A percentile compares a stretch with the other conserved stretches of the same genome.
These are phyloP conservation scores for Halyomorpha halys DNA, from an alignment of 1,140 invertebrate species.

Conservation along the genomic window DNA sequence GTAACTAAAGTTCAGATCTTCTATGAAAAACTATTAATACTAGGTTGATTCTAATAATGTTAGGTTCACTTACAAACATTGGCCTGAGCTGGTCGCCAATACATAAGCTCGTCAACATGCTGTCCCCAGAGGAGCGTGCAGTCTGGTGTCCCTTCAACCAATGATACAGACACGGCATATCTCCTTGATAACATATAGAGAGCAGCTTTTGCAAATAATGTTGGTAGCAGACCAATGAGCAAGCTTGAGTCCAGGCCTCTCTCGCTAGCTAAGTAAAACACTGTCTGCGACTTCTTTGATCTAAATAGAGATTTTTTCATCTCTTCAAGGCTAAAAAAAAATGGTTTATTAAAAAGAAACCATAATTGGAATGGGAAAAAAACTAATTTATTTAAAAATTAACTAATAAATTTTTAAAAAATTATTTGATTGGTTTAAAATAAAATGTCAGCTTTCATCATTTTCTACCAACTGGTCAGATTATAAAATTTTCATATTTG, in stretches of 20 bases:
- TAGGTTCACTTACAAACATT: conserved; percentile 55
- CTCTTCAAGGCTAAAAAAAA: not conserved
- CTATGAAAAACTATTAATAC: not conserved
- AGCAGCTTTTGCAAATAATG: conserved; percentile 51
- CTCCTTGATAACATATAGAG: conserved; percentile 59
- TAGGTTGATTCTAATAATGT: not conserved
- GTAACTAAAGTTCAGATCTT: not conserved
- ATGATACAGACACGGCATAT: conserved; percentile 60
- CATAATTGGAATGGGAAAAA: too few relatives aligned
- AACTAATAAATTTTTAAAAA: too few relatives aligned
- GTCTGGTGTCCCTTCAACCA: conserved; percentile 38
- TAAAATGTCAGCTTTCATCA: too few relatives aligned
- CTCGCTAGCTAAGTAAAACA: conserved; percentile 55
- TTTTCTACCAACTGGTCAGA: too few relatives aligned
- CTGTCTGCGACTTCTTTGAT: conserved; percentile 40
- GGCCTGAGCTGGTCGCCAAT: conserved; percentile 67
- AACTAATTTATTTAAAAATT: too few relatives aligned
- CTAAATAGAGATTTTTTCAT: not conserved
- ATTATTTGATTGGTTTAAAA: too few relatives aligned
- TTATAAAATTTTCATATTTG: too few relatives aligned
- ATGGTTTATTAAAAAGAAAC: too few relatives aligned
- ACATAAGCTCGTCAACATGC: conserved; percentile 52
- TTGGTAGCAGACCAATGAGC: conserved; percentile 54
- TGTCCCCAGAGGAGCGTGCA: conserved; percentile 49
- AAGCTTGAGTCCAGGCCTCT: conserved; percentile 54